Base-by-base conservation (phyloP, 2,888 invertebrate species). In the Watsonalla binaria region DNA sequence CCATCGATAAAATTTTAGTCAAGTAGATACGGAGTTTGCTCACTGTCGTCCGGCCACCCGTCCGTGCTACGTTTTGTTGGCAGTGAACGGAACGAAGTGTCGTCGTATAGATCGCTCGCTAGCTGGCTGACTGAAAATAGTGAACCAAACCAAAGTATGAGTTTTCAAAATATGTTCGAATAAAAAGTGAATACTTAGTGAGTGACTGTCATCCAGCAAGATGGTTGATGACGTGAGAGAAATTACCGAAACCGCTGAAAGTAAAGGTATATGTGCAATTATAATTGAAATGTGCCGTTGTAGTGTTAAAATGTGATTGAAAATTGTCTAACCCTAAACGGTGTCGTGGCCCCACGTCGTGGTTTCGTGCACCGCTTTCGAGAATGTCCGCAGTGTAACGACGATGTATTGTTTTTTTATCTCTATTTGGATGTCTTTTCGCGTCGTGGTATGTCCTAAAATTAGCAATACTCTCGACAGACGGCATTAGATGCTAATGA, bases 151-250 rank as follows among this genome's bases (percentile, higher is more conserved):
- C 85, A 87, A 77, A 89, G 82, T 87, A 87, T 88, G 88, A 89
- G 87, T 90, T 89, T 88, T 89, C 86, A 85, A 89, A 87, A 90
- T 87, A 90, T 90, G 89, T 87, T 88, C 84, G 86, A 88, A 84
- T 89, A 90, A 89, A 85, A 89, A 90, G 88, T 90, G 90, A 78
- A 78, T 80, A n/a, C n/a, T n/a, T n/a, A 84, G 87, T 88, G 86
- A 84, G 86, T 87, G 86, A 85, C 84, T 89, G 89, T 90, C 88
- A 89, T 85, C 84, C 77, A 84, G 88, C 90, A 90, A 90, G 83
- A 90, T 90, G 90, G 90, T 88, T 86, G 90, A 90, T 89, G 90
- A 90, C 86, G 90, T 87, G 88, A 86, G 82, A 85, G 84, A 90
- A 84, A 82, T 86, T 83, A 80, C 80, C 76, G 90, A 89, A 89